Evolutionary conservation across 2,113 vertebrate species (phyloP), one percentile per base, ranked within the genome.

Genomic region (Seriola rivoliana): DNA sequence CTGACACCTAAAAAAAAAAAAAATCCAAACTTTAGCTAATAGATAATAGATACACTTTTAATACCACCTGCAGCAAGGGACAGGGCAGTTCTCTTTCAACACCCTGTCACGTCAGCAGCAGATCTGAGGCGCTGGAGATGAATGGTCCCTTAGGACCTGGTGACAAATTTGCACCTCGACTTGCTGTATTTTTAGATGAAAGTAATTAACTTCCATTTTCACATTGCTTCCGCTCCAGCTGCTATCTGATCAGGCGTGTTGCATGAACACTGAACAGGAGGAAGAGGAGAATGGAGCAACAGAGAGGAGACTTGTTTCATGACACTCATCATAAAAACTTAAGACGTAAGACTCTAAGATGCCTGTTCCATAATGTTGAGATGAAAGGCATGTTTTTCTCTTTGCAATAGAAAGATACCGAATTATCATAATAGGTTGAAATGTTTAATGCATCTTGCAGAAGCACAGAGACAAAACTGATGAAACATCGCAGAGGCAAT

Each of bases 1-100:
- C 98, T 1, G 98, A 99, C 75, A 94, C 94, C 98, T 99, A 57
- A 68, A 91, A 91, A 83, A 81, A 71, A 68, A 40, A 16, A 1
- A 36, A 19, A 88, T 65, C 63, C 48, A 75, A 75, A 72, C 60
- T 71, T 83, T 52, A 50, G 29, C 12, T 25, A n/a, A 68, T 3
- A 73, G 65, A 65, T 84, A n/a, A 85, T 40, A 75, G 64, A 86
- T 5, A 66, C 5, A 72, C 63, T 81, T 75, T 88, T 58, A 71
- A 70, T 52, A 75, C 6, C 21, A 57, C 13, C 55, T 32, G 36
- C 71, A 71, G 46, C 29, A 32, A 55, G 23, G 29, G n/a, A 82
- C 11, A 29, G 40, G 32, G 32, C 57, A 55, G 32, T 59, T 90
- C 52, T 71, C 79, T 85, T 84, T 84, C 71, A 85, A 76, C 77